Base-by-base conservation (phyloP, 53 echinoderm and acorn worm genomes). In the Temnopleurus reevesii region DNA sequence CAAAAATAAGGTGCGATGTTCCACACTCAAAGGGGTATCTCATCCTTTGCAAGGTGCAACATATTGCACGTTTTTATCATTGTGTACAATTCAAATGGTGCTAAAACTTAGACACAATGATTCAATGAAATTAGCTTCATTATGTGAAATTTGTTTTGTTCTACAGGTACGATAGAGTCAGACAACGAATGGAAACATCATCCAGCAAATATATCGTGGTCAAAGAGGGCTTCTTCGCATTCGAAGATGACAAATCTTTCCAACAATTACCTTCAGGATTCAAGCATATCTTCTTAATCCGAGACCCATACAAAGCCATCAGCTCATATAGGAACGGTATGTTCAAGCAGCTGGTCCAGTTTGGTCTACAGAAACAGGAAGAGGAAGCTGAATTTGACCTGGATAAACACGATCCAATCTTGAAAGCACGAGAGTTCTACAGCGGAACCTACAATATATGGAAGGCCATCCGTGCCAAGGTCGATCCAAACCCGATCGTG, bases 401-500 rank as follows among this genome's bases (percentile, higher is more conserved):
- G 6, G 79, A 2, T 21, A 23, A 29, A 15, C 46, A 79, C 49
- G 46, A 79, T 17, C 46, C 79, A 9, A 0, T 79, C 15, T 17
- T 49, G 49, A 79, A 79, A 5, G 13, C 79, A 0, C 5, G n/a
- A 15, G 51, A 49, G 17, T 79, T 79, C 29, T 79, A 44, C 30
- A 79, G 49, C 9, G 49, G 30, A 12, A 26, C 26, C 28, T 6
- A 15, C 15, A 47, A 46, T 1, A 8, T 79, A 35, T 79, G 28
- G 26, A 46, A 49, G 49, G 45, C 45, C 51, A 15, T 79, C 10
- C 49, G 79, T 10, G 46, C 6, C 79, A 46, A 47, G 27, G 47
- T 49, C 26, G 79, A 79, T 29, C 79, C 79, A 17, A 17, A 79
- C 46, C 46, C 79, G 15, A 79, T 79, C 49, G 47, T 79, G 38